Conservation (phyloP, 2,797 vertebrate species). For the Hipposideros larvatus region DNA sequence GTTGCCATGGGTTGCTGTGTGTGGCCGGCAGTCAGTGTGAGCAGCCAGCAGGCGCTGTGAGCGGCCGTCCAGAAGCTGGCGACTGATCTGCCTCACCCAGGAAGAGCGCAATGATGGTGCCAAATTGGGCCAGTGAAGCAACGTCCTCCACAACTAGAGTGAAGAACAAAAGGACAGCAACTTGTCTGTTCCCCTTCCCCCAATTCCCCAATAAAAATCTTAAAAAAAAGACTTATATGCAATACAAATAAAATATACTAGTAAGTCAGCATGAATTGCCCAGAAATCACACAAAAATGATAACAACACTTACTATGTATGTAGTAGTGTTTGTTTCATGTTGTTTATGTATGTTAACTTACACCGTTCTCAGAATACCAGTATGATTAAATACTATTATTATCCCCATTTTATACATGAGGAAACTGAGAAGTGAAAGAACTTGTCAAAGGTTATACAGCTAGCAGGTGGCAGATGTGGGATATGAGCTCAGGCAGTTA, state of each 20-base stretch:
- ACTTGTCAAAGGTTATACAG: neutral
- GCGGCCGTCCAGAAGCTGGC: no score
- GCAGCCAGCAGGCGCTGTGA: no score
- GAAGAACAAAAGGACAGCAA: no score
- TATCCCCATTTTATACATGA: neutral
- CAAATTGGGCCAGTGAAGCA: no score
- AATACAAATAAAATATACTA: neutral
- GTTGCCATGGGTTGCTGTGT: no score
- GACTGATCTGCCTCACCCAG: no score
- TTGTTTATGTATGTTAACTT: neutral
- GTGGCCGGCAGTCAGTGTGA: no score
- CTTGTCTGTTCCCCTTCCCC: no score
- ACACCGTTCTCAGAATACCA: conserved; percentile 4
- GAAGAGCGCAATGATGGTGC: no score
- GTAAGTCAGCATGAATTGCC: neutral
- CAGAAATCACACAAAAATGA: neutral
- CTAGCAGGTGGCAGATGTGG: neutral
- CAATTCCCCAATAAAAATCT: no score
- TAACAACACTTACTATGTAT: neutral
- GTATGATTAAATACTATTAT: neutral
- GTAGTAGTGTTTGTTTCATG: neutral
- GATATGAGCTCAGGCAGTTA: neutral
- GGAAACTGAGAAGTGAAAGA: neutral
- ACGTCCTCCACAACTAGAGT: no score
- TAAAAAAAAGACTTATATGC: neutral